Base-by-base conservation (phyloP, 2,113 vertebrate species). In the Pseudorhombus dupliciocellatus region DNA sequence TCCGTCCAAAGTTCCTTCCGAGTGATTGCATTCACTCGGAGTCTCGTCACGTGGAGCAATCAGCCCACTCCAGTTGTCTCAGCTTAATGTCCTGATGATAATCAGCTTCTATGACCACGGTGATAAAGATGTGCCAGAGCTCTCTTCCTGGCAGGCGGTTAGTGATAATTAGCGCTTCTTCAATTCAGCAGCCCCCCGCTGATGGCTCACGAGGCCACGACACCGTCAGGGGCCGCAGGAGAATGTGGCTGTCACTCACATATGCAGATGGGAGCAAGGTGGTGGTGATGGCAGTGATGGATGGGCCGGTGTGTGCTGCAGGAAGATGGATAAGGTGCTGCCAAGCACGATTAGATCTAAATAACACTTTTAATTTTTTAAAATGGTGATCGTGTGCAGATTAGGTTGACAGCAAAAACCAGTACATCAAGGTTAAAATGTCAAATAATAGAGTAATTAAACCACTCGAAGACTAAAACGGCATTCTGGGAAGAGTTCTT, bases 161-260 rank as follows among this genome's bases (percentile, higher is more conserved):
- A 77, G 79, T 76, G 80, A 77, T 90, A 92, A 92, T 91, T 91
- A 84, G 81, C 1, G 1, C 77, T 87, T 71, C 54, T 79, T 86
- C 70, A 89, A 79, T 77, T 75, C 75, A 87, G 64, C 4, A 34
- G 73, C 59, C 84, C 72, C 89, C 83, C 26, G 82, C 84, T 70
- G 91, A 55, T 51, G 48, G 57, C 78, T 83, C 87, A 90, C 76
- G 80, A 90, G 89, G 87, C 77, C 79, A 54, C 24, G 4, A 61
- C 87, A 55, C 79, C 1, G 69, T 73, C 44, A 77, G 70, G 70
- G 75, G 79, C 60, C 52, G 16, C 75, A 28, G 57, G 77, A 84
- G 76, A 77, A 55, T 70, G 72, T 52, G 52, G 64, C 81, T 88
- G 88, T 87, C 83, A 81, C 78, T 88, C 82, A 77, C 72, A 80